phyloP scores from a whole-genome alignment of 2,888 invertebrate genomes.

The Operophtera brumata region DNA sequence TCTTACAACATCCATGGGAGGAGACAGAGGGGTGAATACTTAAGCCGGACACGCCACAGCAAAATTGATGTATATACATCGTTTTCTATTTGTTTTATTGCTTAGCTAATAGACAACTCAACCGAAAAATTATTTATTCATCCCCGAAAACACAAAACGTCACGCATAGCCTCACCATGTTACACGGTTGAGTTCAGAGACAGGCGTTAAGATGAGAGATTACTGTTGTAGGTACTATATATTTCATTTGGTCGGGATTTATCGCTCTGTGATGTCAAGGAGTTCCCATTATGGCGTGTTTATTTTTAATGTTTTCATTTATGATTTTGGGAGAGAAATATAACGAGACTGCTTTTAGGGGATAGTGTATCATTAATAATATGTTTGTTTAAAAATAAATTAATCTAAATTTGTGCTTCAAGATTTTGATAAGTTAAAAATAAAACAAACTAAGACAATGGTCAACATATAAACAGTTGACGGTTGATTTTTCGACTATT shows the following conservation, averaged over 20 bases:
- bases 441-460: too few relatives aligned
- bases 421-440: background rate
- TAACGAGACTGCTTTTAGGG: background rate
- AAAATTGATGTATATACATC: too few relatives aligned
- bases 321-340: background rate
- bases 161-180: slow-evolving; percentile 22
- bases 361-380: too few relatives aligned
- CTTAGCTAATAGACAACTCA: too few relatives aligned
- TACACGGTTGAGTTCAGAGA: slow-evolving; percentile 46
- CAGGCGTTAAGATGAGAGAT: slow-evolving; percentile 65
- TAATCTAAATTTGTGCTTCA: background rate
- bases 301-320: slow-evolving; percentile 10
- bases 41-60: too few relatives aligned
- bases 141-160: background rate
- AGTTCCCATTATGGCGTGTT: slow-evolving; percentile 1
- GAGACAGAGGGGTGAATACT: too few relatives aligned
- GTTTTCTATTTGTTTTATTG: too few relatives aligned
- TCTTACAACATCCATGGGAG: too few relatives aligned
- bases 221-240: slow-evolving; percentile 48
- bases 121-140: too few relatives aligned
- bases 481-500: too few relatives aligned
- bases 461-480: too few relatives aligned
- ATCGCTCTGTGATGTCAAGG: slow-evolving; percentile 39
- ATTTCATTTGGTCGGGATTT: slow-evolving; percentile 53
- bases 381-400: too few relatives aligned